Base-by-base conservation (phyloP, 2,888 invertebrate species). In the Cerastis rubricosa region DNA sequence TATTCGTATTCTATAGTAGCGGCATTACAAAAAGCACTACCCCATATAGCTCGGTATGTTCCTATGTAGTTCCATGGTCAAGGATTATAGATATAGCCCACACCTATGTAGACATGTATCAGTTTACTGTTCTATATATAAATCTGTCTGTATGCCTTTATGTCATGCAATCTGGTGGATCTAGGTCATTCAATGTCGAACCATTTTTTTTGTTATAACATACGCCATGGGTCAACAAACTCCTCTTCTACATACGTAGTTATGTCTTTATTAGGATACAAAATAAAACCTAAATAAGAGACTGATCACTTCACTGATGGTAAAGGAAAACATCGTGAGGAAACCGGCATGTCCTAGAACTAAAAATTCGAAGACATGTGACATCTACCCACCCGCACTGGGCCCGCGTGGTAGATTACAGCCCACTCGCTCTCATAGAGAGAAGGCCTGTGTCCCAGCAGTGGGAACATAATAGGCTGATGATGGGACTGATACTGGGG, bases 61-160 rank as follows among this genome's bases (percentile, higher is more conserved):
- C 19, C 66, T 75, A 81, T 45, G 14, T 66, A 29, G 22, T 54
- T 2, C 47, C 70, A 80, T 57, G 83, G 84, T 67, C 80, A 78
- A 78, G 80, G 78, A 12, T 57, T 8, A 3, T 14, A 77, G 83
- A 80, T 83, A 80, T 57, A 77, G 19, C 78, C 80, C 84, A 78
- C 83, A 83, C 66, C 78, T 71, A 9, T 45, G 11, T 64, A 61
- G 29, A 61, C 59, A 74, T 45, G 51, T 12, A 47, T 29, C 40
- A 78, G 47, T 47, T 65, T 14, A 59, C 65, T 2, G 17, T 8
- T 61, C 59, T 69, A 70, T 43, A 43, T 29, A 76, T 76, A 83
- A 25, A 70, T 54, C 54, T 19, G 59, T 80, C 25, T 80, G 29
- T 57, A 83, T 78, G 43, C 67, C 78, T 80, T 63, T 83, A 12